Base-by-base conservation (phyloP, 2,113 vertebrate species). In the Bubo bubo region DNA sequence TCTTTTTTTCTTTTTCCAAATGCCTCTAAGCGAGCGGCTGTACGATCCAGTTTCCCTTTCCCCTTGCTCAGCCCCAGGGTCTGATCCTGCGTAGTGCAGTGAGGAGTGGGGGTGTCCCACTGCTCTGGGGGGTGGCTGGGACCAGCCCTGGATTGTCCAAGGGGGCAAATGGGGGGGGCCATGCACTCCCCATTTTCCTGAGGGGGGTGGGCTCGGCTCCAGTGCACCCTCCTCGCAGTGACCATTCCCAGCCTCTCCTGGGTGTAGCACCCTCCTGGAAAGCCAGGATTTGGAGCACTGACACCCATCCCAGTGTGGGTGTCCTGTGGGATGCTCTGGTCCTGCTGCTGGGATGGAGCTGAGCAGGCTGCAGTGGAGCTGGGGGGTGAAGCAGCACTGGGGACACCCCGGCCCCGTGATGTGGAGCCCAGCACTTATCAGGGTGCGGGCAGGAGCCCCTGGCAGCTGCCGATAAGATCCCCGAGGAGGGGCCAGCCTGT, bases 391-490 rank as follows among this genome's bases (percentile, higher is more conserved):
- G 70, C 35, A 8, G 86, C 79, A 5, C 55, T 18, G 50, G 20
- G 20, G 68, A 8, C 49, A n/a, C 35, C 47, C n/a, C 82, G 47
- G 4, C 4, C 32, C 37, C 0, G 0, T 1, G 35, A 4, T 9
- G 24, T 3, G 58, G 23, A 93, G 72, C 63, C 32, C 79, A 34
- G 89, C 23, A 3, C 3, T 58, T 94, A 94, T 93, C 96, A 22
- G 70, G 70, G 59, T 9, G 32, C 1, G 6, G 74, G 59, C 95
- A 93, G 90, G 50, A 79, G n/a, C 55, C 50, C 27, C 84, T 91
- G 95, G 68, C 9, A 71, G 60, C 55, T 27, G 90, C 55, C 1
- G 96, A 97, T 97, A 97, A 89, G n/a, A 27, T n/a, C 60, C 79
- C 66, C 0, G 5, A 10, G 30, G 71, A n/a, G 49, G 32, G 24